phyloP scores from a whole-genome alignment of 2,113 vertebrate genomes.

The Columbina picui region DNA sequence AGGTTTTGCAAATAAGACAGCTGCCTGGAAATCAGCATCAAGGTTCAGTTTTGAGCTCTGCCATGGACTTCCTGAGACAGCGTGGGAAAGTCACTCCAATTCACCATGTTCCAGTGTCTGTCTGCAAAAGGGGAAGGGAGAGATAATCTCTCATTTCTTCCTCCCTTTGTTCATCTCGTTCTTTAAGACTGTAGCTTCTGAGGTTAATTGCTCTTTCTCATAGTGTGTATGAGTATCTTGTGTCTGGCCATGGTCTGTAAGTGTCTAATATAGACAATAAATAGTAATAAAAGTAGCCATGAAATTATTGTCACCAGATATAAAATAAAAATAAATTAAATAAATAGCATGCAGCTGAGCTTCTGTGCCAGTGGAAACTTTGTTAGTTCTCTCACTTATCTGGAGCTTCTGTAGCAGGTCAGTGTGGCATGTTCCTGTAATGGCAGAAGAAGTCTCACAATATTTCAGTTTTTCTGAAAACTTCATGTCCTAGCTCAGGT shows the following conservation, averaged over 20 bases:
- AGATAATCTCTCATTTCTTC: conserved; percentile 28
- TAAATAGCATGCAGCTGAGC: neutral
- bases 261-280: neutral
- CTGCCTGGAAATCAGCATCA: neutral
- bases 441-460: neutral
- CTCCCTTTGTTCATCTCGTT: conserved; percentile 35
- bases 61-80: neutral
- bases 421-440: neutral
- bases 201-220: neutral
- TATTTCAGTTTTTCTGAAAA: neutral
- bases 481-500: neutral
- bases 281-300: neutral
- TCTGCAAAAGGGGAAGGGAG: neutral
- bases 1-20: neutral
- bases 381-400: neutral
- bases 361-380: neutral
- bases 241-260: neutral
- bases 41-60: neutral
- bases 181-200: neutral
- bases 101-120: neutral
- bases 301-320: neutral
- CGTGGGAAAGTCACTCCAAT: conserved; percentile 24
- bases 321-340: neutral
- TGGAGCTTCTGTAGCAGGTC: neutral
- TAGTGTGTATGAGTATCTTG: fast-evolving